phyloP scores from a whole-genome alignment of 1,140 invertebrate species.

The Anagrus nilaparvatae region DNA sequence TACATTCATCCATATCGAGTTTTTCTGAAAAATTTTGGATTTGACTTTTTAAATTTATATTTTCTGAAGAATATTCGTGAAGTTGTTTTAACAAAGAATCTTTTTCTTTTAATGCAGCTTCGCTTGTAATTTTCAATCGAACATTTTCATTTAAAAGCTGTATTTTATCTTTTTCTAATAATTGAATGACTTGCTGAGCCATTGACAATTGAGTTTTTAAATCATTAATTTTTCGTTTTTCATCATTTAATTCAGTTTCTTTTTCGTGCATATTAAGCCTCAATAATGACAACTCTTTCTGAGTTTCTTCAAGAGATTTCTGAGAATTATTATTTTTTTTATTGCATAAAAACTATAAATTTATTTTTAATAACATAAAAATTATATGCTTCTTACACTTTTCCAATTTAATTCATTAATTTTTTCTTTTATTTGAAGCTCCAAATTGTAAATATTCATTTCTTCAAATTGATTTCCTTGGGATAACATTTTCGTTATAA shows the following conservation, averaged over 20 bases:
- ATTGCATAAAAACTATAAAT: neutral
- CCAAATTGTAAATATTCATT: slow-evolving; percentile 22
- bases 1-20: slow-evolving; percentile 10
- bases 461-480: too few species aligned
- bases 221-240: slow-evolving; percentile 22
- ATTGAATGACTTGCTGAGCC: slow-evolving; percentile 16
- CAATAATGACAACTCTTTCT: slow-evolving; percentile 22
- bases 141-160: slow-evolving; percentile 20
- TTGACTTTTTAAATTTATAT: slow-evolving; percentile 22
- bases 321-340: slow-evolving; percentile 6
- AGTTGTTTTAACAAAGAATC: slow-evolving; percentile 24
- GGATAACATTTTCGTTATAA: too few species aligned
- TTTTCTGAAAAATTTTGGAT: slow-evolving; percentile 20
- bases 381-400: slow-evolving; percentile 13
- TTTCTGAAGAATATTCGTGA: slow-evolving; percentile 20
- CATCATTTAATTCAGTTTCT: slow-evolving; percentile 23
- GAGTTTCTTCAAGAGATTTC: slow-evolving; percentile 20
- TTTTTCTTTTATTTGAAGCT: slow-evolving; percentile 22
- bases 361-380: slow-evolving; percentile 2
- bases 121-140: slow-evolving; percentile 25
- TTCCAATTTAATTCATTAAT: slow-evolving; percentile 24
- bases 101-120: slow-evolving; percentile 21
- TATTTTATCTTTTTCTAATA: slow-evolving; percentile 28
- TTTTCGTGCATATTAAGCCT: slow-evolving; percentile 22
- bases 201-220: slow-evolving; percentile 23